Percentiles rank a stretch among this genome's conserved stretches.
These are phyloP conservation scores for Lytechinus pictus DNA, from an alignment of 35 echinoderm and acorn worm species.

Conservation along the genomic window DNA sequence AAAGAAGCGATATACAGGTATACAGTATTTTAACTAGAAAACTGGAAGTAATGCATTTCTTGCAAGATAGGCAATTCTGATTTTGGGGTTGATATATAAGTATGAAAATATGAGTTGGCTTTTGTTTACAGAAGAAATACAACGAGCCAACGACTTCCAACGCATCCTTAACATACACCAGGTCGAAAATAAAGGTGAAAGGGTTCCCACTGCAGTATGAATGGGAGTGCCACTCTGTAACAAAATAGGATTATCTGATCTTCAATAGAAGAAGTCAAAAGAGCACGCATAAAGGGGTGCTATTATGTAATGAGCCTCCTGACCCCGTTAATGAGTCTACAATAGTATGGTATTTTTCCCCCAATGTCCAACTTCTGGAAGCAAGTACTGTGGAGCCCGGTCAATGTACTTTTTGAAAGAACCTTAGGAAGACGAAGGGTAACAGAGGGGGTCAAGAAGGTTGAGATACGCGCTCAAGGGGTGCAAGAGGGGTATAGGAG, in stretches of 20 bases:
- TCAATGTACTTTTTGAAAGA: not conserved
- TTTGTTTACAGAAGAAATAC: not conserved
- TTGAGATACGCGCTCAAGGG: not conserved
- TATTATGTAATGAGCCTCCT: constrained; percentile 34
- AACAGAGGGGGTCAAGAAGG: not conserved
- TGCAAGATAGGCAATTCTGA: not conserved
- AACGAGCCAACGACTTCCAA: not conserved
- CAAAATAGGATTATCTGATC: constrained; percentile 5
- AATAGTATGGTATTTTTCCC: not conserved
- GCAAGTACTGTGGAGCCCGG: not conserved
- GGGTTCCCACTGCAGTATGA: not conserved
- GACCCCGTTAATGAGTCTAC: constrained; percentile 32
- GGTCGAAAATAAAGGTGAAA: not conserved
- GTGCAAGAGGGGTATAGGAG: not conserved
- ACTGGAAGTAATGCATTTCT: too few relatives aligned
- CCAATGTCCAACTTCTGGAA: not conserved
- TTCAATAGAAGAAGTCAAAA: constrained; percentile 15
- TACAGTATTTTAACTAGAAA: too few relatives aligned
- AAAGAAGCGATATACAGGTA: too few relatives aligned
- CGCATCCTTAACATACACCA: not conserved
- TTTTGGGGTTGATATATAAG: not conserved
- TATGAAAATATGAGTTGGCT: not conserved
- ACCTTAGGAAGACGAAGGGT: not conserved
- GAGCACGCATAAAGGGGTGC: constrained; percentile 6
- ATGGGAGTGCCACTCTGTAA: constrained; percentile 17